Evolutionary conservation across 2,888 invertebrate genomes (phyloP).

Genomic region (Spicauda simplicius): DNA sequence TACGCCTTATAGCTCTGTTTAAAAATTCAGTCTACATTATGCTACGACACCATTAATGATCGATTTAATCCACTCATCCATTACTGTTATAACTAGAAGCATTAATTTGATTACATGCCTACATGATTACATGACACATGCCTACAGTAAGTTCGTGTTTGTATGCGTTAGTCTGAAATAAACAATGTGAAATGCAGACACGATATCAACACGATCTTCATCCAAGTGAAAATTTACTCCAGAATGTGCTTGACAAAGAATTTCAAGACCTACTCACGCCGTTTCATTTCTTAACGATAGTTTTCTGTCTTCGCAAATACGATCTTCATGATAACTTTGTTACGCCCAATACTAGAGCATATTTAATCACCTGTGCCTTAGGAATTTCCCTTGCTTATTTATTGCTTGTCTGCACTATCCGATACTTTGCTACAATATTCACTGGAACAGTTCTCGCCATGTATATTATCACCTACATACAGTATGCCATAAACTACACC

Average conservation of each 20-base stretch:
- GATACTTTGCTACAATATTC: constrained; percentile 32
- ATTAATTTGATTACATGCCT: not conserved
- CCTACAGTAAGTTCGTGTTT: not conserved
- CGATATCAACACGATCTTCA: not conserved
- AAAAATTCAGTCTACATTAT: not conserved
- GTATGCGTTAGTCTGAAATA: not conserved
- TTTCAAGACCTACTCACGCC: constrained; percentile 36
- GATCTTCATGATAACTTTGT: constrained; percentile 33
- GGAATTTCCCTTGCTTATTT: constrained; percentile 34
- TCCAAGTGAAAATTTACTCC: constrained; percentile 17
- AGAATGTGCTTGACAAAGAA: constrained; percentile 24
- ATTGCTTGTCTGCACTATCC: constrained; percentile 33
- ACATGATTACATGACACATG: no score
- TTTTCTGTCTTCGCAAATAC: constrained; percentile 41
- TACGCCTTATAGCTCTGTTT: not conserved
- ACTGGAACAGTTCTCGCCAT: constrained; percentile 13
- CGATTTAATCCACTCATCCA: not conserved
- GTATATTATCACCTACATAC: constrained; percentile 33
- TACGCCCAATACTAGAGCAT: constrained; percentile 17
- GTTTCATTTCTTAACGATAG: constrained; percentile 35
- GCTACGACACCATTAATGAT: not conserved
- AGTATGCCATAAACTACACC: constrained; percentile 38
- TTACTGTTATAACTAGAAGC: not conserved
- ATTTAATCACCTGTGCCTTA: constrained; percentile 20
- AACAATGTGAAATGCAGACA: not conserved